Base-by-base conservation (phyloP, 1,140 invertebrate genomes). In the Drosophila ambigua region DNA sequence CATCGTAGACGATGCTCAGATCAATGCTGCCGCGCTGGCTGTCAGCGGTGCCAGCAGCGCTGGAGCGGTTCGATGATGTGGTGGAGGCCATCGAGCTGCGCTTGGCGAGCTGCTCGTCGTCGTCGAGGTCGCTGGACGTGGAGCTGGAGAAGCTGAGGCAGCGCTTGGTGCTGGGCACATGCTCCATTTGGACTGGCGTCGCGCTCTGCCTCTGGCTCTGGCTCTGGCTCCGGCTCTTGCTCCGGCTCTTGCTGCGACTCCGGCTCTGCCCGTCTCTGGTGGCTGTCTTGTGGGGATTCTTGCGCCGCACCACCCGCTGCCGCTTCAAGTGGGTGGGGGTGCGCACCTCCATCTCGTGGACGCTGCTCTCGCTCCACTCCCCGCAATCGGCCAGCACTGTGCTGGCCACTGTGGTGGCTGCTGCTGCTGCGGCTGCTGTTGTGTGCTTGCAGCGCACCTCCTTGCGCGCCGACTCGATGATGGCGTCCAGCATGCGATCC, bases 291-390 rank as follows among this genome's bases (percentile, higher is more conserved):
- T 89, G 84, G 9, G 73, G 74, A 52, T 91, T 90, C 72, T 92
- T 92, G 23, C 91, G 79, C 7, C 91, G 75, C 49, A 92, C 91
- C 15, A 90, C 91, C 13, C 89, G 80, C 69, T 92, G 91, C 2
- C 91, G 71, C 52, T 91, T 91, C 20, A 92, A 60, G 61, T 92
- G 90, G 6, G 78, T 84, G 15, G 91, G 91, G 0, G 91, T 91
- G 9, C 90, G 84, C 46, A 92, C 90, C 64, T 92, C 90, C 91
- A 91, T 91, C 46, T 92, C 91, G 20, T 91, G 91, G 13, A 92
- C 78, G 51, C 85, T 91, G 5, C 54, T 72, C 51, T 92, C 91
- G 16, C 82, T 87, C 82, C 82, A 87, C 44, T 89, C 84, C 2
- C 46, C 73, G 7, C 61, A 71, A 6, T 48, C 62, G n/a, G 66